Base-by-base conservation (phyloP, 2,113 vertebrate genomes). In the Tenrec ecaudatus region DNA sequence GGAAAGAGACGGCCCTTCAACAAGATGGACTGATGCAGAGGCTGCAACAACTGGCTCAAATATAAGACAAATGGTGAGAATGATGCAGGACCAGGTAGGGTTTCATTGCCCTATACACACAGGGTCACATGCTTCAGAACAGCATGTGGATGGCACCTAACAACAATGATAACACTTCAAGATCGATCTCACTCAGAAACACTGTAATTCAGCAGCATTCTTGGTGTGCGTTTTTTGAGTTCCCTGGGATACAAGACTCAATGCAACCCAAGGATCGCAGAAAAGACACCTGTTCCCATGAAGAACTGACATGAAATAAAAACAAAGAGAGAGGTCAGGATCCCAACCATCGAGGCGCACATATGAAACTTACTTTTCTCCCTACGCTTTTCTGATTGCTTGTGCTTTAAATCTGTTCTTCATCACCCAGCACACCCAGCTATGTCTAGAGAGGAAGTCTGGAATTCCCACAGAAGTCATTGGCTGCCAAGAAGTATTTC, bases 401-500 rank as follows among this genome's bases (percentile, higher is more conserved):
- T 29, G 53, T 80, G 78, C 17, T 89, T 89, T 87, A 62, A 82
- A 71, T 19, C 57, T 89, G 23, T 77, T 82, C 40, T 84, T 89
- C 77, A 79, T 93, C 82, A 82, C 68, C 64, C 81, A 86, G 91
- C 68, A 91, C 29, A 85, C 43, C 4, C 87, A 89, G 66, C 27
- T 47, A 33, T 88, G 75, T 89, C 84, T 91, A 95, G 89, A 89
- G 89, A 89, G 75, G 43, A 25, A 23, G n/a, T 93, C 68, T 95
- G 92, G 86, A 92, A n/a, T 92, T 93, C 89, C 71, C 68, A 71
- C 66, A 76, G 57, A 82, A 75, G 57, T 71, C 36, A 33, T 2
- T 78, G 81, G 40, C 78, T 75, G 81, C 64, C 71, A 71, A 84
- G 29, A 73, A 82, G 33, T 82, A 83, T 88, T 92, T 91, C 78